A percentile compares a stretch with the other conserved stretches of the same genome.
These are phyloP conservation scores for Hydrophis major DNA, from an alignment of 2,797 vertebrate species.

Conservation along the genomic window DNA sequence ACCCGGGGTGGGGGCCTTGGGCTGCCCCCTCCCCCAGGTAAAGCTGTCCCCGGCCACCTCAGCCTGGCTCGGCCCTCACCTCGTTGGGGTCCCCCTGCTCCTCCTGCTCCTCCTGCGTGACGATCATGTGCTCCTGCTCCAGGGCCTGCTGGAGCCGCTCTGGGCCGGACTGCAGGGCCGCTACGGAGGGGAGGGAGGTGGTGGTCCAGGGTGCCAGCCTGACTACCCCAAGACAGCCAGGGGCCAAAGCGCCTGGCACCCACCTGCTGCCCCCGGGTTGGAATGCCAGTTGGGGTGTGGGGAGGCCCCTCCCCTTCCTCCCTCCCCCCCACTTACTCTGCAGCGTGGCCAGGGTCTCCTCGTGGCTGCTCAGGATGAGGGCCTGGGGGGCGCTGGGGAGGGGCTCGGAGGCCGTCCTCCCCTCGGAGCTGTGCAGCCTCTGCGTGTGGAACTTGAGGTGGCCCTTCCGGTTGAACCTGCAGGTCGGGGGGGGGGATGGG, in stretches of 20 bases:
- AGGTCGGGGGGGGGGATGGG: fast-evolving
- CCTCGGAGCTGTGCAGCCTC: slow-evolving; percentile 87
- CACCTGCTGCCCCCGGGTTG: background rate
- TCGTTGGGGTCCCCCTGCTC: slow-evolving; percentile 74
- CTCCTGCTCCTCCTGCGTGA: slow-evolving; percentile 90
- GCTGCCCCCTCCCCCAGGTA: background rate
- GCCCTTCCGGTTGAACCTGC: slow-evolving; percentile 94
- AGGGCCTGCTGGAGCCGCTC: slow-evolving; percentile 85
- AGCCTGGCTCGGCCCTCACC: slow-evolving; percentile 64
- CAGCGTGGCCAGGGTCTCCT: slow-evolving; percentile 87
- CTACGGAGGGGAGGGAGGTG: slow-evolving; percentile 31
- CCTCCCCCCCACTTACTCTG: slow-evolving; percentile 78
- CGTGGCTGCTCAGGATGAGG: slow-evolving; percentile 88
- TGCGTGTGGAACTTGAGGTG: slow-evolving; percentile 98
- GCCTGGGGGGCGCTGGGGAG: slow-evolving; percentile 75
- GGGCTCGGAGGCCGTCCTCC: slow-evolving; percentile 50
- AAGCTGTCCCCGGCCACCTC: background rate
- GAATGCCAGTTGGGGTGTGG: background rate
- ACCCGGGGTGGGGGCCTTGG: background rate
- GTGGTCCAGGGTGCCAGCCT: fast-evolving
- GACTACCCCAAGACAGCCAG: background rate
- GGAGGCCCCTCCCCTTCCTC: background rate
- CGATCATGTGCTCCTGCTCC: slow-evolving; percentile 91
- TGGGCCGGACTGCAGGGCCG: slow-evolving; percentile 82
- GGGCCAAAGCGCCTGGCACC: background rate